Base-by-base conservation (phyloP, 2,797 vertebrate species). In the Hydrophis major region DNA sequence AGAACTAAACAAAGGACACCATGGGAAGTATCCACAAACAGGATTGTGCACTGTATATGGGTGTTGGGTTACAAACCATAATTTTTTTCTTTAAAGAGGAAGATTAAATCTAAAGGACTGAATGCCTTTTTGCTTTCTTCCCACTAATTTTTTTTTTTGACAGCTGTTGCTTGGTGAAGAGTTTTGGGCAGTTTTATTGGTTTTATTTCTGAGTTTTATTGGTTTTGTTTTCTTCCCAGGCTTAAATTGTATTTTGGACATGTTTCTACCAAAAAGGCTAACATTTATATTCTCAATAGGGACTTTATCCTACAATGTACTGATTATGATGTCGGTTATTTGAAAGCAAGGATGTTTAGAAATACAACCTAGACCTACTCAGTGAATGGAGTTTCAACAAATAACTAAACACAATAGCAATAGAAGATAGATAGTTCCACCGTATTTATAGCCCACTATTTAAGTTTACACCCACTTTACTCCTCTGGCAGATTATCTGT, bases 401-500 rank as follows among this genome's bases (percentile, higher is more conserved):
- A 59, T 59, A 69, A 50, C 57, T 28, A 89, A 22, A 56, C 56
- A 55, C 47, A 42, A 50, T 11, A 63, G 57, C 50, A 13, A 28
- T 66, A 86, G 89, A 93, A 89, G 59, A 87, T 61, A 87, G 25
- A 83, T 61, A 90, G 89, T 87, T 90, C 78, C 27, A 47, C 60
- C 28, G 50, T 90, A 90, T 93, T 90, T 90, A 93, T 90, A 93
- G 60, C 25, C 78, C 32, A 87, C 59, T 50, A 50, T 90, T 93
- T 90, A 69, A 87, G 50, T 32, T 63, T 12, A n/a, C 56, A 89
- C 53, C 28, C 78, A 47, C 56, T 53, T 60, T 60, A 20, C 27
- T 28, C 28, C 28, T 89, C 47, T 89, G 88, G 42, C 92, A 86
- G 88, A 92, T 63, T 57, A 10, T 61, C 92, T 22, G 16, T 86